Evolutionary conservation across 1,140 invertebrate genomes (phyloP).

Genomic region (Lineus longissimus): DNA sequence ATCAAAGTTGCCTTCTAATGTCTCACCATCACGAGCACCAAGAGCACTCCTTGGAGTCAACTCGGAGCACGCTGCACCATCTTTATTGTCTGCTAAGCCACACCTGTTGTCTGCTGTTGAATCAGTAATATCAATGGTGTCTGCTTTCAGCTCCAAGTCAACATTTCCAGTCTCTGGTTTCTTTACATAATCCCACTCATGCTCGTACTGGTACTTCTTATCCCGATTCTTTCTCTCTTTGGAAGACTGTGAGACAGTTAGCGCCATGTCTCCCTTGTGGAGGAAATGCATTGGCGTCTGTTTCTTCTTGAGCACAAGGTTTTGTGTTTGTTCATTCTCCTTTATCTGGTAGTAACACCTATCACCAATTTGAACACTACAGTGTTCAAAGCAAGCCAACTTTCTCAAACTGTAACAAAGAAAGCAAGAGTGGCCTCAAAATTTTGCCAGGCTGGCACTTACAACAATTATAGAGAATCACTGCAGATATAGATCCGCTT

Average conservation of each 20-base stretch:
- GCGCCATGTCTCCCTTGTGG: too few relatives aligned
- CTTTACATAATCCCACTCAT: too few relatives aligned
- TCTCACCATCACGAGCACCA: slow-evolving; percentile 8
- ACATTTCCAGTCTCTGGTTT: slow-evolving; percentile 60
- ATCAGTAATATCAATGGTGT: too few relatives aligned
- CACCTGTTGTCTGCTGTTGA: too few relatives aligned
- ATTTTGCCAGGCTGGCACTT: neutral
- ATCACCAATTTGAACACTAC: slow-evolving; percentile 82
- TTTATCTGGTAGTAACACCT: slow-evolving; percentile 67
- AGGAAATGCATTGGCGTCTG: too few relatives aligned
- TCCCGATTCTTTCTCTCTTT: too few relatives aligned
- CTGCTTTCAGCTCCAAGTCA: slow-evolving; percentile 37
- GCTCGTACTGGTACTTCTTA: too few relatives aligned
- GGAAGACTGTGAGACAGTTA: too few relatives aligned
- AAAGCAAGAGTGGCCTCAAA: neutral
- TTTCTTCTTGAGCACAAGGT: neutral
- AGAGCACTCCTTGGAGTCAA: too few relatives aligned
- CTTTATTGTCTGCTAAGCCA: too few relatives aligned
- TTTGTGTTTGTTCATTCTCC: slow-evolving; percentile 54
- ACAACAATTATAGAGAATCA: neutral
- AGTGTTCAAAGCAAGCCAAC: slow-evolving; percentile 82
- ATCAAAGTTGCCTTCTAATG: neutral
- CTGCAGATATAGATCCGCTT: neutral
- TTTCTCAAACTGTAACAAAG: slow-evolving; percentile 63
- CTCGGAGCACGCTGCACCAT: too few relatives aligned